phyloP scores from a whole-genome alignment of 2,113 vertebrate species.

The Ceyx cyanopectus region DNA sequence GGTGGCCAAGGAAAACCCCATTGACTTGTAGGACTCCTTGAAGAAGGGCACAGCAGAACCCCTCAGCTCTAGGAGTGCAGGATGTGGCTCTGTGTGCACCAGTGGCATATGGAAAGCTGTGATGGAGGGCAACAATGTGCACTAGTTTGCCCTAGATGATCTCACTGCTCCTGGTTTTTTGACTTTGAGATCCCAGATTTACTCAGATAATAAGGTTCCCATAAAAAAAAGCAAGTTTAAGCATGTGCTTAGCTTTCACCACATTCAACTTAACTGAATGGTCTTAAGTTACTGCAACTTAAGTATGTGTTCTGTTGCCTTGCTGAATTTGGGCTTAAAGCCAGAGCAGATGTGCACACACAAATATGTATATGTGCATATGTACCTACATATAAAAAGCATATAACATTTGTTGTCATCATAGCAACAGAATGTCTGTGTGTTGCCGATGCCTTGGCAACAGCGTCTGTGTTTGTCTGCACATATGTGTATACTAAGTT shows the following conservation, averaged over 20 bases:
- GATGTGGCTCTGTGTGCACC: background rate
- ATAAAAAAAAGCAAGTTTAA: background rate
- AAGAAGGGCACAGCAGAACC: background rate
- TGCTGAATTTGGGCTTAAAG: background rate
- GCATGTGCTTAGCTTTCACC: background rate
- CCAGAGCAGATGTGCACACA: background rate
- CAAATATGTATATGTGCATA: background rate
- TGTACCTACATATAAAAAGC: background rate
- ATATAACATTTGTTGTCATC: background rate
- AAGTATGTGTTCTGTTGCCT: fast-evolving
- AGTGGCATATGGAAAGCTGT: background rate
- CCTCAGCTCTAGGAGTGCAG: background rate
- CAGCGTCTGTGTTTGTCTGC: background rate
- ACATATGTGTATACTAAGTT: background rate
- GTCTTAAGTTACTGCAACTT: background rate
- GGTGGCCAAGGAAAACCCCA: background rate
- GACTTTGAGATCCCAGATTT: background rate
- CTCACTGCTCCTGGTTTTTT: background rate
- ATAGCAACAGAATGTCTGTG: background rate
- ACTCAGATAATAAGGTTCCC: background rate
- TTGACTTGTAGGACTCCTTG: background rate
- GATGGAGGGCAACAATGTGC: background rate
- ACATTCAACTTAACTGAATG: background rate
- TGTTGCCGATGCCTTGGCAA: background rate
- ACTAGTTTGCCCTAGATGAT: background rate